These are phyloP conservation scores for Lepidostoma basale DNA, from an alignment of 1,140 invertebrate genomes.

Conservation along the genomic window DNA sequence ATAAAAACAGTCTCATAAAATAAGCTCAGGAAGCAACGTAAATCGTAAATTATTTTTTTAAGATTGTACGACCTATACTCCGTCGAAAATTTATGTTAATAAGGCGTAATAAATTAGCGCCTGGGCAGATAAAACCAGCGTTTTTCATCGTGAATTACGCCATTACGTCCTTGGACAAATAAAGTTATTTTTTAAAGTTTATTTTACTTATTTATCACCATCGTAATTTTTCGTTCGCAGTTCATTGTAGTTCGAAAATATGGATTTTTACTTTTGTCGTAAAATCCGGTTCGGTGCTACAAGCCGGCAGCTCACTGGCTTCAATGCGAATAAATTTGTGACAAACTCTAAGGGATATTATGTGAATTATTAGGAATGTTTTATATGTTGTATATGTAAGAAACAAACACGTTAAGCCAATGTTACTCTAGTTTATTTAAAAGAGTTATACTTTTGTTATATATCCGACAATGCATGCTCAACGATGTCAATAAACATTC, in stretches of 20 bases:
- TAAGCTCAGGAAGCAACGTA: neutral
- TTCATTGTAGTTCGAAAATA: constrained; percentile 13
- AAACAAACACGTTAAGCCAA: too few relatives aligned
- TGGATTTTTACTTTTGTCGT: constrained; percentile 15
- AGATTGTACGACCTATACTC: neutral
- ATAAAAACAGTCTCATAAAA: neutral
- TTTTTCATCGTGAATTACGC: constrained; percentile 13
- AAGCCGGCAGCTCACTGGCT: neutral
- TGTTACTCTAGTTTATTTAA: too few relatives aligned
- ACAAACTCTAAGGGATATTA: too few relatives aligned
- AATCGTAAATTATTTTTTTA: constrained; percentile 7
- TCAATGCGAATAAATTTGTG: too few relatives aligned
- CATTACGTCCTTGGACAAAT: constrained; percentile 8
- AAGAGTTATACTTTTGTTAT: too few relatives aligned
- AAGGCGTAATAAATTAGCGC: constrained; percentile 8
- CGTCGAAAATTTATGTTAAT: constrained; percentile 5
- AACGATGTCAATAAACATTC: too few relatives aligned
- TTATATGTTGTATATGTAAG: too few relatives aligned
- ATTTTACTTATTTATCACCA: constrained; percentile 13
- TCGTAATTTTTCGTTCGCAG: constrained; percentile 10
- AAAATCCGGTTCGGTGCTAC: constrained; percentile 15
- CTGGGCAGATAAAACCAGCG: neutral
- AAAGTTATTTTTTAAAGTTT: constrained; percentile 2
- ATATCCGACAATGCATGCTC: too few relatives aligned
- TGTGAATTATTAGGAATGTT: too few relatives aligned